A percentile compares a stretch with the other conserved stretches of the same genome.
These are phyloP conservation scores for Athalia rosae DNA, from an alignment of 2,888 invertebrate genomes.

Conservation along the genomic window DNA sequence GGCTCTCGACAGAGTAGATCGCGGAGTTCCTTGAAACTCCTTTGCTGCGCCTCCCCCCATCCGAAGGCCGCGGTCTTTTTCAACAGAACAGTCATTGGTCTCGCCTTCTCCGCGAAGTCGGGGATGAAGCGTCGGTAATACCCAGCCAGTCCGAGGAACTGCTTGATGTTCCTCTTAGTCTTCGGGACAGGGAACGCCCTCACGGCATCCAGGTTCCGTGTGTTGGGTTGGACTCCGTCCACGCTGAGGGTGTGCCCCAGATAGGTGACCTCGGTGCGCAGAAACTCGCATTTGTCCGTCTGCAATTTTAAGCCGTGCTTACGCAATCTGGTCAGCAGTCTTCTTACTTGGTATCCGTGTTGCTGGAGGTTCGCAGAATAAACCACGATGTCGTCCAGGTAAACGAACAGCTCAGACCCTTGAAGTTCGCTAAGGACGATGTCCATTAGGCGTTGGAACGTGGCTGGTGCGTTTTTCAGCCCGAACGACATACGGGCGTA, in stretches of 20 bases:
- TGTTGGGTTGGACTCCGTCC: neutral
- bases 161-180: neutral
- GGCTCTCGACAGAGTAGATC: neutral
- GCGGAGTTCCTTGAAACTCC: neutral
- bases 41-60: conserved; percentile 4
- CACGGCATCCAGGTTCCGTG: neutral
- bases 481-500: conserved; percentile 48
- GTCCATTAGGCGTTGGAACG: conserved; percentile 50
- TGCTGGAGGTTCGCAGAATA: neutral
- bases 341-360: conserved; percentile 13
- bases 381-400: conserved; percentile 36
- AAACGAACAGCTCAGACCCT: conserved; percentile 35
- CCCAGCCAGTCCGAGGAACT: conserved; percentile 2
- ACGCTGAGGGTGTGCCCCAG: conserved; percentile 10
- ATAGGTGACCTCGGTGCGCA: conserved; percentile 2
- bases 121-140: neutral
- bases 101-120: neutral
- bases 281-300: conserved; percentile 28
- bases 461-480: conserved; percentile 39
- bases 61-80: conserved; percentile 1
- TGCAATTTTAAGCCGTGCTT: neutral
- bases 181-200: neutral
- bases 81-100: neutral
- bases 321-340: neutral
- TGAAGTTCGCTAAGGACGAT: conserved; percentile 42